phyloP scores from a whole-genome alignment of 2,888 invertebrate genomes.

The Carpatolechia fugitivella region DNA sequence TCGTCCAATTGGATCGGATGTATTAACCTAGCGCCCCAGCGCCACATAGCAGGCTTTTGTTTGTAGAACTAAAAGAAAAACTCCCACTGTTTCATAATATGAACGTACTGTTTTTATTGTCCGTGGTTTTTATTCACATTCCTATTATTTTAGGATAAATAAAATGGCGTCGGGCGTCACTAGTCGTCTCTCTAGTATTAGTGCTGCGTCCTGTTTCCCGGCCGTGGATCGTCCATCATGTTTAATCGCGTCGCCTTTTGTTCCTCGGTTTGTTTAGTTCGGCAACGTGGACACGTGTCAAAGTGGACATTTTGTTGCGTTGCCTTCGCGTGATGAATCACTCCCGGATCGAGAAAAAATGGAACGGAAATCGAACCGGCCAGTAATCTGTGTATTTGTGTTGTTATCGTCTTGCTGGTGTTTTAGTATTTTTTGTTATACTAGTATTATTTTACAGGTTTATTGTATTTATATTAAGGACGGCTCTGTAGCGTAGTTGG shows the following conservation, averaged over 20 bases:
- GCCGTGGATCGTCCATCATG: conserved; percentile 46
- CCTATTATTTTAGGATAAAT: too few species aligned
- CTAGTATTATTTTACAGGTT: too few species aligned
- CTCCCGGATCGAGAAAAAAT: conserved; percentile 10
- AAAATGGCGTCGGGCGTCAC: too few species aligned
- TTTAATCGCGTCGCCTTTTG: conserved; percentile 60
- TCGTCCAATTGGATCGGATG: too few species aligned
- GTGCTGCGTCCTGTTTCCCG: conserved; percentile 14
- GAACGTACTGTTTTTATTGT: too few species aligned
- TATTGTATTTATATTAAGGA: too few species aligned
- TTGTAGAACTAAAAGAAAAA: too few species aligned
- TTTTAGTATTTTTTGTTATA: neutral
- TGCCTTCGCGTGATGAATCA: conserved; percentile 28
- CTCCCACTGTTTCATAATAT: too few species aligned
- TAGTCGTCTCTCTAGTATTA: conserved; percentile 8
- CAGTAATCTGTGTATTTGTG: neutral
- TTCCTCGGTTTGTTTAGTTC: conserved; percentile 35
- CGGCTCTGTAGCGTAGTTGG: too few species aligned
- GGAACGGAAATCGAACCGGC: conserved; percentile 2
- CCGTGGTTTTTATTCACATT: too few species aligned
- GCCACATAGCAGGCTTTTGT: too few species aligned
- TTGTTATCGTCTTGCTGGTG: neutral
- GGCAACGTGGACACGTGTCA: conserved; percentile 51
- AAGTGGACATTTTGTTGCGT: conserved; percentile 44
- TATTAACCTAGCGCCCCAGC: too few species aligned